Base-by-base conservation (phyloP, 2,888 invertebrate genomes). In the Cosmia trapezina region DNA sequence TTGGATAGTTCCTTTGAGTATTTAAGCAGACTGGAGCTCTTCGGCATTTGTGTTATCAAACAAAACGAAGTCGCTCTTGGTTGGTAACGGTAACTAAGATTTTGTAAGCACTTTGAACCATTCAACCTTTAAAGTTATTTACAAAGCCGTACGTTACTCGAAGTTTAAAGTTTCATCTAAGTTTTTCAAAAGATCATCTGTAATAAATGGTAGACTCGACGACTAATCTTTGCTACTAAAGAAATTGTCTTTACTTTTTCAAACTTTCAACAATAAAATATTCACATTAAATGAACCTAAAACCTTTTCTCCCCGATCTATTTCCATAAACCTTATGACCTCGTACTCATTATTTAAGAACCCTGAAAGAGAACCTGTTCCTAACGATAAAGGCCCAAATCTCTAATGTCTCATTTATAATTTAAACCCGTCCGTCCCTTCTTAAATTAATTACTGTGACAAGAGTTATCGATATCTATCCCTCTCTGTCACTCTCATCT, bases 371-470 rank as follows among this genome's bases (percentile, higher is more conserved):
- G 70, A 81, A 61, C 65, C 78, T 78, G 78, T 62, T 47, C 71
- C 70, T 76, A 77, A 84, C 70, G 70, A 73, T 43, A 22, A 63
- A 47, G 61, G 33, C 71, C 66, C 70, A 61, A 76, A 81, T 76
- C 77, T 82, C 80, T 78, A 82, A 83, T 79, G 68, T 61, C 76
- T 75, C 83, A 78, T 87, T 86, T 76, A 83, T 79, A 83, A 86
- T 85, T 78, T 71, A 83, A 80, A 75, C 65, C 78, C 81, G 67
- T 77, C 78, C 81, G 67, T 77, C 81, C 83, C 80, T 79, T 77
- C 54, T 60, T 68, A 84, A 85, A 89, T 89, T 87, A 89, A 90
- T 89, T 84, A 86, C 67, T 81, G 68, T 61, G 78, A 81, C 86
- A 85, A 83, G 84, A 83, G 74, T 83, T 84, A 88, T 89, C 76